A percentile compares a stretch with the other conserved stretches of the same genome.
These are phyloP conservation scores for Myotis myotis DNA, from an alignment of 2,797 vertebrate species.

Conservation along the genomic window DNA sequence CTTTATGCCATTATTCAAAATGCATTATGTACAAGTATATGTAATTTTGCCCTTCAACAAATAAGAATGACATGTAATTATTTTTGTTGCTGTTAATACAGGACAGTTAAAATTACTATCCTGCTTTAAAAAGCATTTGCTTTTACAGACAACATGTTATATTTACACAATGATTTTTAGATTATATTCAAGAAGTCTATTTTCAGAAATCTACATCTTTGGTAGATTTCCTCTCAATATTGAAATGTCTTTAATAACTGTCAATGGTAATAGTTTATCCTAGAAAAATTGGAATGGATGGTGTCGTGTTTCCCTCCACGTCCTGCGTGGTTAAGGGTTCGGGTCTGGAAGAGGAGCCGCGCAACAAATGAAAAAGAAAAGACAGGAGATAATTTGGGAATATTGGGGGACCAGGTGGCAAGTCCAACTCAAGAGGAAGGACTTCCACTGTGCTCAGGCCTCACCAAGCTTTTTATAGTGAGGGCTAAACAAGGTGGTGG, in stretches of 20 bases:
- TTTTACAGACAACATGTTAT: background rate
- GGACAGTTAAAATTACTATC: background rate
- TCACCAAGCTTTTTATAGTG: too few species aligned
- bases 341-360: too few species aligned
- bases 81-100: background rate
- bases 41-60: background rate
- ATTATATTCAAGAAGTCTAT: background rate
- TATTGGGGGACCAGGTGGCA: too few species aligned
- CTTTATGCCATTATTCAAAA: background rate
- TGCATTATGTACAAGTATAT: background rate
- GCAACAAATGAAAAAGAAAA: too few species aligned
- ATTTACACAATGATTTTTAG: background rate
- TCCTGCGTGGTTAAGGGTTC: too few species aligned
- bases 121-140: background rate
- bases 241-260: slow-evolving; percentile 5
- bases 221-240: background rate
- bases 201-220: background rate
- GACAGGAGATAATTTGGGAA: too few species aligned
- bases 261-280: background rate
- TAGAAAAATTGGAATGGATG: background rate
- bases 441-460: too few species aligned
- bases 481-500: too few species aligned
- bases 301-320: too few species aligned
- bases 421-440: too few species aligned
- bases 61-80: background rate